Evolutionary conservation across 2,888 invertebrate genomes (phyloP).

Genomic region (Lepetodrilus schrolli): DNA sequence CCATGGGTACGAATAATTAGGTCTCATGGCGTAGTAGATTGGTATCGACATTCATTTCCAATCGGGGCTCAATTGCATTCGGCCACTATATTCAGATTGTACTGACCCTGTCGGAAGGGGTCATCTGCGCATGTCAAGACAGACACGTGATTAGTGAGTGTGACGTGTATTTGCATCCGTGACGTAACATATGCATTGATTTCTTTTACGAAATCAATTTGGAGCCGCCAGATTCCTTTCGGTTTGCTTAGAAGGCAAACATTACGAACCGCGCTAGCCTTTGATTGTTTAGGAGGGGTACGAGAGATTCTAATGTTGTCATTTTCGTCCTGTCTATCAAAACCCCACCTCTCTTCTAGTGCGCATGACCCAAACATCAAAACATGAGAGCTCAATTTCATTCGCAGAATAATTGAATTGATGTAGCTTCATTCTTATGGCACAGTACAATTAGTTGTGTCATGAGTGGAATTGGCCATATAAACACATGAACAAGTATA

Average conservation of each 20-base stretch:
- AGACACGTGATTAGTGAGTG: not conserved
- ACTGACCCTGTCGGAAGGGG: constrained; percentile 1
- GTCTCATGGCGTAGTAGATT: no score
- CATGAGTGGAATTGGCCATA: no score
- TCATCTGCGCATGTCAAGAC: constrained; percentile 13
- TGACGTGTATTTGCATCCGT: constrained; percentile 5
- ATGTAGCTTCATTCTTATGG: no score
- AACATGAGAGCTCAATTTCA: not conserved
- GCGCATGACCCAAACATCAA: not conserved
- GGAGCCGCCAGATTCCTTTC: constrained; percentile 17
- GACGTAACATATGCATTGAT: constrained; percentile 11
- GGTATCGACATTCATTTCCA: not conserved
- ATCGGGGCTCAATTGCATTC: not conserved
- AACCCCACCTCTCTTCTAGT: not conserved
- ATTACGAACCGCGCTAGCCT: not conserved
- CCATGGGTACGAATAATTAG: no score
- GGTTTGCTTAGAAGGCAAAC: constrained; percentile 10
- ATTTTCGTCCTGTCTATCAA: no score
- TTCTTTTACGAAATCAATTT: constrained; percentile 24
- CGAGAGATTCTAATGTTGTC: no score
- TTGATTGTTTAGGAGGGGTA: constrained; percentile 1
- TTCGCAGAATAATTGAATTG: no score
- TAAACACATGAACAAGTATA: no score
- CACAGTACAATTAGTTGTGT: no score
- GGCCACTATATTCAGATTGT: not conserved